Evolutionary conservation across 2,888 invertebrate genomes (phyloP), one percentile per base, ranked within the genome.

Genomic region (Macrosiphum euphorbiae): DNA sequence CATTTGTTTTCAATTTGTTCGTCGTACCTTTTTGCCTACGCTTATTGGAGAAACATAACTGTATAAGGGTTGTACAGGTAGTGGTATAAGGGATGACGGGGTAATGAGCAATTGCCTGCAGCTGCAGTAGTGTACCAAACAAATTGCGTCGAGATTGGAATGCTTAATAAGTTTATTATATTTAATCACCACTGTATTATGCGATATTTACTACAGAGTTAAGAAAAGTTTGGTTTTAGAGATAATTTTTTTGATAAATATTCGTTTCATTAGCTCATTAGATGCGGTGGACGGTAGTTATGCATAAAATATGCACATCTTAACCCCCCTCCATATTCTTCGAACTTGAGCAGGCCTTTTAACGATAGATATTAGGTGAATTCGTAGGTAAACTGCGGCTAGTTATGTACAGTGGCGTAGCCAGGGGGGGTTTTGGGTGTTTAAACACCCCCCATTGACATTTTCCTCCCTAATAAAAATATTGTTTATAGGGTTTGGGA

Each of bases 1-100:
- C 11, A n/a, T 20, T 84, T n/a, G 44, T 52, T 90, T 78, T 50
- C 35, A 78, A 78, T 90, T 67, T 67, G 61, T 61, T 89, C 20
- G 20, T 35, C n/a, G 78, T 35, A 41, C 78, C 20, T 78, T 78
- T 78, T 78, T 78, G 20, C 20, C 35, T 35, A 20, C 20, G 26
- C 47, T 47, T 41, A 67, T 47, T 90, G 28, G 20, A n/a, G 20
- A 61, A 61, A 67, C 16, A 90, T 20, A 41, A 90, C 20, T 44
- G n/a, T 55, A n/a, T 41, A 24, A 44, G 10, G 35, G 7, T 24
- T 8, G 78, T 35, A 35, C 20, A 24, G 20, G 8, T 20, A 35
- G 35, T 78, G n/a, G 35, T 78, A 35, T 20, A 41, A 78, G 20
- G 35, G 35, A 35, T 7, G 20, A 41, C 8, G 35, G 35, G 35